Percentiles rank a stretch among this genome's conserved stretches.
Conservation (phyloP, 2,113 vertebrate genomes). For the Struthidea cinerea region DNA sequence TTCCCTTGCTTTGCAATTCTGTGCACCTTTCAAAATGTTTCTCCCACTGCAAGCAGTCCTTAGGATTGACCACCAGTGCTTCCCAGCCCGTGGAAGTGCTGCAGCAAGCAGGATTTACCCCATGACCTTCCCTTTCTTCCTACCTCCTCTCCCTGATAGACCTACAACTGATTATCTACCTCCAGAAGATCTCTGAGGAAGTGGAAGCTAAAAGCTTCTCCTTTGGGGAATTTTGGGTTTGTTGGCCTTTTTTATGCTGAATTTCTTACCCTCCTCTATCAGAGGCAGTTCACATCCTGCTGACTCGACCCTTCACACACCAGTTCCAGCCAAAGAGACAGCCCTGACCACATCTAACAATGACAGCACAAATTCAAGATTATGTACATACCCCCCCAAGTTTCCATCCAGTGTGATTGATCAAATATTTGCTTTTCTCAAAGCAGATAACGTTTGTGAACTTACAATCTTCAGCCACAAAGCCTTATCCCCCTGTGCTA, state of each 20-base stretch:
- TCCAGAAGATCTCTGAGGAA: not conserved
- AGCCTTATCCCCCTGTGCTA: not conserved
- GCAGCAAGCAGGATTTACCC: not conserved
- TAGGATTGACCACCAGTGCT: not conserved
- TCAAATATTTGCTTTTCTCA: slow-evolving; percentile 43
- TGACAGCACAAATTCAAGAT: not conserved
- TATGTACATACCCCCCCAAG: not conserved
- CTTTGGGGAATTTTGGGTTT: not conserved
- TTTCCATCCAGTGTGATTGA: not conserved
- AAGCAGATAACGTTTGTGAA: not conserved
- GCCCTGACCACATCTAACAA: not conserved
- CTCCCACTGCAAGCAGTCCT: not conserved
- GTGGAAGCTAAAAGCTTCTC: not conserved
- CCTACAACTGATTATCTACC: not conserved
- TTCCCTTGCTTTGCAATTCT: not conserved
- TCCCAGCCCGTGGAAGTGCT: not conserved
- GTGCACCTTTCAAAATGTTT: not conserved
- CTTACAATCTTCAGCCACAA: not conserved
- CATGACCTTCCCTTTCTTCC: not conserved
- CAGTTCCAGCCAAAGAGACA: not conserved
- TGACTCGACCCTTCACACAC: not conserved
- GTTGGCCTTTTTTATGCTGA: not conserved
- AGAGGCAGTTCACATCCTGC: not conserved
- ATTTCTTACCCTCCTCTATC: not conserved
- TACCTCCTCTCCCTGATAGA: not conserved